Conservation (phyloP, 2,888 invertebrate species). For the Odontothrips loti region DNA sequence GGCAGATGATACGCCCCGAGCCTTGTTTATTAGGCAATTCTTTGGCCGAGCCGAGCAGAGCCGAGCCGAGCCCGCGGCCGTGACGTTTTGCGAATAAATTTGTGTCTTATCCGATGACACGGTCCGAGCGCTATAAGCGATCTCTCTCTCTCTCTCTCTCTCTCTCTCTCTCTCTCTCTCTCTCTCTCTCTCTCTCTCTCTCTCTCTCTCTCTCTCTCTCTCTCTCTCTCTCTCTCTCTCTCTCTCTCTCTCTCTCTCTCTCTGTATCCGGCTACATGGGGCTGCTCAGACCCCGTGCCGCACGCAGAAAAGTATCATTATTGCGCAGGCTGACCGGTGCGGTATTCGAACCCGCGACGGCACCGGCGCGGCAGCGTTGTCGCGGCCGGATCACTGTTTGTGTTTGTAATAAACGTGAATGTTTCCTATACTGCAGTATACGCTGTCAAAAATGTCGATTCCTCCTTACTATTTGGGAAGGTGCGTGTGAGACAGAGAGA, state of each 20-base stretch:
- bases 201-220: slow-evolving; percentile 31
- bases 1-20: background rate
- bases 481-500: too few species aligned
- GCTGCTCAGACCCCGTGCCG: too few species aligned
- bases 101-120: slow-evolving; percentile 6
- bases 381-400: too few species aligned
- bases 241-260: background rate
- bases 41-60: background rate
- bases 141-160: background rate
- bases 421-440: background rate
- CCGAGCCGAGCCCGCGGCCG: background rate
- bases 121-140: background rate
- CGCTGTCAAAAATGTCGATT: too few species aligned
- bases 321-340: too few species aligned
- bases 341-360: too few species aligned
- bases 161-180: background rate
- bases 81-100: background rate
- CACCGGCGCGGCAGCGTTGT: too few species aligned
- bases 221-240: background rate
- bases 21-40: slow-evolving; percentile 11
- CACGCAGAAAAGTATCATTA: too few species aligned
- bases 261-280: too few species aligned
- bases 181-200: slow-evolving; percentile 36
- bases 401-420: too few species aligned
- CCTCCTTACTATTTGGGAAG: background rate